Conservation (phyloP, 2,888 invertebrate species). For the Latrodectus elegans region DNA sequence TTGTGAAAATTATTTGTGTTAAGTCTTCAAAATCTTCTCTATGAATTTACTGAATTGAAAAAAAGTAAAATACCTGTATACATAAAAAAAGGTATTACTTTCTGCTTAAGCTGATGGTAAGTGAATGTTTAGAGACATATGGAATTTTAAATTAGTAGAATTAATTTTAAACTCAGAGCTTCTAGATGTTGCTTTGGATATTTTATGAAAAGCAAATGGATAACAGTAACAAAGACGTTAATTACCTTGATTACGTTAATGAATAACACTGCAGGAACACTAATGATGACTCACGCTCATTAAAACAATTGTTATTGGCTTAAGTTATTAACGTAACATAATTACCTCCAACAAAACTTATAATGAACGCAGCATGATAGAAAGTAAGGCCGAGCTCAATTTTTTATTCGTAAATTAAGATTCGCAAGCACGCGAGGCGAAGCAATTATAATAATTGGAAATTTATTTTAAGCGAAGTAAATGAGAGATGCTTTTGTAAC, state of each 20-base stretch:
- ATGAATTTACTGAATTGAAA: too few species aligned
- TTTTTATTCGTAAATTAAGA: slow-evolving; percentile 43
- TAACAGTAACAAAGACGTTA: slow-evolving; percentile 36
- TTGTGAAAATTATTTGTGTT: too few species aligned
- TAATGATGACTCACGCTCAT: slow-evolving; percentile 57
- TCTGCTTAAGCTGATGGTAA: too few species aligned
- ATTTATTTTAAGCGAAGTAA: slow-evolving; percentile 35
- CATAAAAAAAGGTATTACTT: too few species aligned
- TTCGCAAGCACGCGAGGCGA: slow-evolving; percentile 10
- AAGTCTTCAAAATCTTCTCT: too few species aligned
- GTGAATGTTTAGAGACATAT: too few species aligned
- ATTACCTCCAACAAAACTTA: slow-evolving; percentile 42
- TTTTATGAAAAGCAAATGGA: slow-evolving; percentile 7
- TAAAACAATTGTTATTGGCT: slow-evolving; percentile 64
- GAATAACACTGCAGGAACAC: slow-evolving; percentile 42
- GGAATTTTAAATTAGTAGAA: background rate
- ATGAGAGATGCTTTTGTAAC: slow-evolving; percentile 1
- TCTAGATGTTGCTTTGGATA: background rate
- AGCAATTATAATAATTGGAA: slow-evolving; percentile 56
- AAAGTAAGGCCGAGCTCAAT: slow-evolving; percentile 18
- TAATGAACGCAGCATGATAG: slow-evolving; percentile 18
- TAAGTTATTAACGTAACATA: slow-evolving; percentile 65
- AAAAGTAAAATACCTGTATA: too few species aligned
- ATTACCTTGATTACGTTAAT: slow-evolving; percentile 57
- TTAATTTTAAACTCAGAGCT: background rate